These are phyloP conservation scores for Haliclona indistincta DNA, from an alignment of 37 sponge, comb jelly and placozoan species.

Conservation along the genomic window DNA sequence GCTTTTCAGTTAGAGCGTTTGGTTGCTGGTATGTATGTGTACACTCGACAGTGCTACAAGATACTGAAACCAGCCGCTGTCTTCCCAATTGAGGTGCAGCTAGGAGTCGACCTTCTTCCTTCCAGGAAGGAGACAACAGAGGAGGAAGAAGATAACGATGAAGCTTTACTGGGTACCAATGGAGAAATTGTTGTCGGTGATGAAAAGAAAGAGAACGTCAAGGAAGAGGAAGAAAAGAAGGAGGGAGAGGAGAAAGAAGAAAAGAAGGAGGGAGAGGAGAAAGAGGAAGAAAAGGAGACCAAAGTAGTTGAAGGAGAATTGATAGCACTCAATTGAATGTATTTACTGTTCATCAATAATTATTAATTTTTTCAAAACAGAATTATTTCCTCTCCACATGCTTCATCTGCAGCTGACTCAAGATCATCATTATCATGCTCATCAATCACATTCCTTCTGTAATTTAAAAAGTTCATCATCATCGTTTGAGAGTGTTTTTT, in stretches of 20 bases:
- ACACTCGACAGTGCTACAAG: conserved; percentile 72
- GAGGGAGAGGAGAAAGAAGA: conserved; percentile 5
- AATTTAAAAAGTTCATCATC: no score
- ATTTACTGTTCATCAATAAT: no score
- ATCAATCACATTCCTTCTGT: no score
- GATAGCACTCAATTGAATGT: no score
- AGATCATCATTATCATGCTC: no score
- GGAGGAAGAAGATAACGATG: neutral
- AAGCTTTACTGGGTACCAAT: neutral
- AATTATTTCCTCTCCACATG: no score
- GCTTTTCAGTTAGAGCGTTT: conserved; percentile 88
- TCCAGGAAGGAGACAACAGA: neutral
- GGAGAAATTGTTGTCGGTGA: neutral
- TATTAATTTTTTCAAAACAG: no score
- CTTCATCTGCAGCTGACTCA: no score
- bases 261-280: neutral
- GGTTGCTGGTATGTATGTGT: conserved; percentile 76
- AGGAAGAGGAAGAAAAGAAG: neutral
- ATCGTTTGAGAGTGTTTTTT: no score
- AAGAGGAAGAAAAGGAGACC: neutral
- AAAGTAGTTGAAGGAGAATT: neutral
- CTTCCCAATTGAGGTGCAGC: conserved; percentile 88
- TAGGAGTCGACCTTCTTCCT: conserved; percentile 14
- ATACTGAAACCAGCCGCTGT: conserved; percentile 70
- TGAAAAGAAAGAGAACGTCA: neutral